Percentiles rank a stretch among this genome's conserved stretches.
phyloP scores from a whole-genome alignment of 2,113 vertebrate species.

The Aramus guarauna region DNA sequence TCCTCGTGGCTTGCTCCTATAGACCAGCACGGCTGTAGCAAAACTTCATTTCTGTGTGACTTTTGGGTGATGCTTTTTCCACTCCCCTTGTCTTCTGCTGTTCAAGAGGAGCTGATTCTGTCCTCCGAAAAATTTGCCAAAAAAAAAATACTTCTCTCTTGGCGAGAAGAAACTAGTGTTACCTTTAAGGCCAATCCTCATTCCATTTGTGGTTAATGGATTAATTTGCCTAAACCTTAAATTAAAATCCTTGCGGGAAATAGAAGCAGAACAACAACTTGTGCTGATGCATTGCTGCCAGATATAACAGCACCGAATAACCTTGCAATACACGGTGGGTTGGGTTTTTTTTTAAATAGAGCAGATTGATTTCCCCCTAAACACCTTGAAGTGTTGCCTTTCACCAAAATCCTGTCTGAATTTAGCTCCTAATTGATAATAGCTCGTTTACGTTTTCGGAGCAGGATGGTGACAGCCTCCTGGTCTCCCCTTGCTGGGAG shows the following conservation, averaged over 20 bases:
- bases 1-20: background rate
- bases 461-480: slow-evolving; percentile 36
- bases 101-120: background rate
- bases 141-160: background rate
- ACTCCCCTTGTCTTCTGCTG: background rate
- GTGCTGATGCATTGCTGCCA: background rate
- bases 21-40: background rate
- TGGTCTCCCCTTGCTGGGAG: background rate
- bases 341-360: background rate
- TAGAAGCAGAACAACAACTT: background rate
- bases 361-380: background rate
- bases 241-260: background rate
- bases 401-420: slow-evolving; percentile 23
- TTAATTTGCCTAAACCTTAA: background rate
- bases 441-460: slow-evolving; percentile 9
- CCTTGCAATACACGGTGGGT: background rate
- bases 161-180: background rate
- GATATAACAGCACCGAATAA: background rate
- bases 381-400: slow-evolving; percentile 53
- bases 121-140: background rate
- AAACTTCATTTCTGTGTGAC: background rate
- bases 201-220: background rate
- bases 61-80: background rate
- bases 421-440: slow-evolving; percentile 52
- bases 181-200: background rate